Conservation (phyloP, 2,797 vertebrate species). For the Chaunax sp. region DNA sequence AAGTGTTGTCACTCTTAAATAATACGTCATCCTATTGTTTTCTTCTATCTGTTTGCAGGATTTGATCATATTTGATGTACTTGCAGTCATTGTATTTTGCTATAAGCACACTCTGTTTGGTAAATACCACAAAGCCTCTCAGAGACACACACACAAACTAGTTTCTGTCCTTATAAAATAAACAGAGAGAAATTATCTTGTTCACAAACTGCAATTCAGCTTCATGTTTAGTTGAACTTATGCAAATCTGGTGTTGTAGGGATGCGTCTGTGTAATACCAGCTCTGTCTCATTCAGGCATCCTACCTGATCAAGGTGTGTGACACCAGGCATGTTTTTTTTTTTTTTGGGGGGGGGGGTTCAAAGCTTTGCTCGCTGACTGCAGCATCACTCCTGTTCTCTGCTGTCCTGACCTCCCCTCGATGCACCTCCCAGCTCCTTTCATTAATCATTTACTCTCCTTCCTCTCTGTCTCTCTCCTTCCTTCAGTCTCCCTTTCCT, state of each 20-base stretch:
- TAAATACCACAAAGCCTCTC: constrained; percentile 7
- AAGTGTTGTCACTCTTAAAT: constrained; percentile 29
- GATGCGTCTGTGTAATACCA: neutral
- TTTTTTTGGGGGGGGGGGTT: neutral
- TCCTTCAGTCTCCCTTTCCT: constrained; percentile 14
- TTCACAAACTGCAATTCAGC: neutral
- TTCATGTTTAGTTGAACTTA: constrained; percentile 6
- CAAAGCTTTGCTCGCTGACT: constrained; percentile 39
- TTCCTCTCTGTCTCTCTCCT: constrained; percentile 27
- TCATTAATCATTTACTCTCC: constrained; percentile 80
- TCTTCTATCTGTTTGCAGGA: constrained; percentile 4
- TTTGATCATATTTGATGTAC: constrained; percentile 3
- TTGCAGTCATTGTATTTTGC: neutral
- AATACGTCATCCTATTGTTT: constrained; percentile 9
- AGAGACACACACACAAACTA: neutral
- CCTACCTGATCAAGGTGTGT: constrained; percentile 35
- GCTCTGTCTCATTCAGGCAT: constrained; percentile 1
- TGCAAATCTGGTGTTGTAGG: neutral
- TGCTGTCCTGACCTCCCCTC: constrained; percentile 70
- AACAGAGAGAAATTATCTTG: neutral
- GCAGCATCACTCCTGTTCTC: constrained; percentile 58
- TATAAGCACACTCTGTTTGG: neutral
- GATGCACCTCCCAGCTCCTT: constrained; percentile 57
- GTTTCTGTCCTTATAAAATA: neutral
- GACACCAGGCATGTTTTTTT: constrained; percentile 48